Conservation (phyloP, 2,797 vertebrate species). For the Cercopithecus hamlyni region DNA sequence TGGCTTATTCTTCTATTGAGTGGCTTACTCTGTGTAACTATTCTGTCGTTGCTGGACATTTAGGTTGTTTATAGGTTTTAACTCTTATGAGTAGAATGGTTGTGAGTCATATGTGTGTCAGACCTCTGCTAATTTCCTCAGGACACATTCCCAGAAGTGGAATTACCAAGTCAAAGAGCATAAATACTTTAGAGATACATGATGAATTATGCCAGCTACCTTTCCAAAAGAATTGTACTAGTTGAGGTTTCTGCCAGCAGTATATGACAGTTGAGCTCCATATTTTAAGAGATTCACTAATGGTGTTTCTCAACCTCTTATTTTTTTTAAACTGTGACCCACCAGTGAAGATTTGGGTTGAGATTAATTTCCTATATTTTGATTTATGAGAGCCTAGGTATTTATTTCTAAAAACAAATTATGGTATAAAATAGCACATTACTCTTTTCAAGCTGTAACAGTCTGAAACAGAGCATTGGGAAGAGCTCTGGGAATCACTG, state of each 20-base stretch:
- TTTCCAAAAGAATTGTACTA: not conserved
- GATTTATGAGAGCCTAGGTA: slow-evolving; percentile 45
- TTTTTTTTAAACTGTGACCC: not conserved
- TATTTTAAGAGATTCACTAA: slow-evolving; percentile 57
- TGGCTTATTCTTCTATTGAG: not conserved
- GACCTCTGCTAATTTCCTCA: not conserved
- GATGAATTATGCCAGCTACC: slow-evolving; percentile 43
- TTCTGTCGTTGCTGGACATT: not conserved
- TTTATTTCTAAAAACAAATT: slow-evolving; percentile 52
- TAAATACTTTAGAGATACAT: not conserved
- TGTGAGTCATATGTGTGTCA: slow-evolving; percentile 51
- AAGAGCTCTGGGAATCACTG: not conserved
- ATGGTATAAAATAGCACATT: not conserved
- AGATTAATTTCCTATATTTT: slow-evolving; percentile 46
- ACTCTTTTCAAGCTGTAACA: not conserved
- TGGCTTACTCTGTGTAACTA: not conserved
- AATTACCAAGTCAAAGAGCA: not conserved
- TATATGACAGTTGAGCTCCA: not conserved
- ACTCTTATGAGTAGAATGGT: not conserved
- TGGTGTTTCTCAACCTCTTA: not conserved
- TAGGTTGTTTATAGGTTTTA: slow-evolving; percentile 7
- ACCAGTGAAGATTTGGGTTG: slow-evolving; percentile 31
- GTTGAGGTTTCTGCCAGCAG: slow-evolving; percentile 1
- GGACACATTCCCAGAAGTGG: slow-evolving; percentile 32
- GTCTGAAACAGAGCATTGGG: not conserved